Evolutionary conservation across 2,113 vertebrate species (phyloP), one percentile per base, ranked within the genome.

Genomic region (Helogale parvula): DNA sequence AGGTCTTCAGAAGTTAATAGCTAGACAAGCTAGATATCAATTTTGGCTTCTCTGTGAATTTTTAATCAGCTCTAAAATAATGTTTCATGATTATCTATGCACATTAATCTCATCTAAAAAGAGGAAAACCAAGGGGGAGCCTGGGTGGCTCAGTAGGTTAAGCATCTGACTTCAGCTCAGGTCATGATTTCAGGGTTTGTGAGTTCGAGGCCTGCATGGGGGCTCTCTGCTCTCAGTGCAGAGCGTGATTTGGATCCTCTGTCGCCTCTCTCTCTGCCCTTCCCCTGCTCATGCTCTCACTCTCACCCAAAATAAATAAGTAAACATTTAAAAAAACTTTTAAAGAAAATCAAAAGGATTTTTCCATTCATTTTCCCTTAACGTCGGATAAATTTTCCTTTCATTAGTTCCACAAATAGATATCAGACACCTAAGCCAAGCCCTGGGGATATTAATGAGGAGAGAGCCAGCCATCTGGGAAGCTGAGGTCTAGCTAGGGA

Each of bases 281-380:
- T 60, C 57, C 57, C 57, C 57, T 25, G 21, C 21, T 60, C 57
- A 60, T 60, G 57, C 21, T 60, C 57, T 60, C 57, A 60, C 19
- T 60, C 57, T 60, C 57, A 23, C 57, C 23, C 57, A 60, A 60
- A 60, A 60, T 23, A 60, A 57, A 57, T 57, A 57, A 57, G 19
- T 57, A 57, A 57, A 60, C 57, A 60, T 60, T 60, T 21, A 19
- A 60, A 60, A 57, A 60, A 60, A 21, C 0, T 2, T 19, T 60
- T 3, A 60, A 79, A 17, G 47, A 23, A 79, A 79, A 52, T 52
- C 47, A 68, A 52, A 83, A 83, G 41, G 33, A 33, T 85, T 81
- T 92, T 65, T 35, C n/a, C 72, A 63, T 89, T 95, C 21, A 50
- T 89, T 96, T 97, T 82, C 25, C 83, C 82, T 96, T 87, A 57